A percentile compares a stretch with the other conserved stretches of the same genome.
Conservation (phyloP, 2,113 vertebrate species). For the Pseudorasbora parva region DNA sequence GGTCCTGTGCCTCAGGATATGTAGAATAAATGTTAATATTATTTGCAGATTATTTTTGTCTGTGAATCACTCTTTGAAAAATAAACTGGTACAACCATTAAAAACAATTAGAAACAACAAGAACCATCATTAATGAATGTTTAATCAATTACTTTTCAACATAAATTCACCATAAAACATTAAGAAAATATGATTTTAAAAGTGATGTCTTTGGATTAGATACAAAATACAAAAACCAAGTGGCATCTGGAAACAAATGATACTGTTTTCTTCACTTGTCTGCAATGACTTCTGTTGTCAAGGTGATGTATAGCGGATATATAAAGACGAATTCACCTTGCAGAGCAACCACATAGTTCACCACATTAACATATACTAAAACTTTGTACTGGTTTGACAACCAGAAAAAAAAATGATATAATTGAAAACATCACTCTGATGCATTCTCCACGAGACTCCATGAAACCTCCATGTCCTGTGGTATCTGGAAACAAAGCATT, state of each 20-base stretch:
- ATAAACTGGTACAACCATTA: not conserved
- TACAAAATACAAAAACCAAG: not conserved
- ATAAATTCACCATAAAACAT: not conserved
- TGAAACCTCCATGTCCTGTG: too few relatives aligned
- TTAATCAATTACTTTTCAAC: not conserved
- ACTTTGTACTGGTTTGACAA: not conserved
- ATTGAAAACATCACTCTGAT: too few relatives aligned
- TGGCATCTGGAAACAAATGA: not conserved
- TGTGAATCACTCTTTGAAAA: not conserved
- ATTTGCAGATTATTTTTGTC: not conserved
- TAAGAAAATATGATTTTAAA: not conserved
- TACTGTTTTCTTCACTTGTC: not conserved
- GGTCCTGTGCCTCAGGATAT: not conserved
- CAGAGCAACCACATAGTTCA: not conserved
- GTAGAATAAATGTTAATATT: not conserved
- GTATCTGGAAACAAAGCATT: too few relatives aligned
- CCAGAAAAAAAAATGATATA: not conserved
- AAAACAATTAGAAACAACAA: not conserved
- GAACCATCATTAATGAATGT: not conserved
- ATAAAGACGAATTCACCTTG: not conserved
- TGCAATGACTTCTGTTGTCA: not conserved
- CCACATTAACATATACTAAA: not conserved
- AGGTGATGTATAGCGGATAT: not conserved
- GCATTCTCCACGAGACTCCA: too few relatives aligned
- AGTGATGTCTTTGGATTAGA: not conserved